Percentiles rank a stretch among this genome's conserved stretches.
Conservation (phyloP, 2,797 vertebrate species). For the Fundulus diaphanus region DNA sequence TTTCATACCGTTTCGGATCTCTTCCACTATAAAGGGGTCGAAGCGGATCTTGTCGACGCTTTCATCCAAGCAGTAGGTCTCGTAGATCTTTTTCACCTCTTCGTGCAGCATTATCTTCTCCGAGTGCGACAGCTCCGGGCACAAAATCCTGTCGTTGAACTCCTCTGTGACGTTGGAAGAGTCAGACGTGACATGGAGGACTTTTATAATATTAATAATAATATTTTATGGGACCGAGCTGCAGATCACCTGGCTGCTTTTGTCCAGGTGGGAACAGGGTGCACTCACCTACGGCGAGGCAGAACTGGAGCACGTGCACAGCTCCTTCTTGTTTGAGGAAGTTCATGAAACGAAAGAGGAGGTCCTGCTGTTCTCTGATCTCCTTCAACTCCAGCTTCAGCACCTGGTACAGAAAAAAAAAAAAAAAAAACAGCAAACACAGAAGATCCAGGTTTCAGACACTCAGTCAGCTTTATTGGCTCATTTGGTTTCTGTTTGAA, state of each 20-base stretch:
- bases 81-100: constrained; percentile 95
- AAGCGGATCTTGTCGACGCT: constrained; percentile 97
- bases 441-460: neutral
- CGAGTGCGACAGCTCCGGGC: constrained; percentile 90
- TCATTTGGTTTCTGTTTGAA: neutral
- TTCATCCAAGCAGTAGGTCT: constrained; percentile 96
- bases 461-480: neutral
- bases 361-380: constrained; percentile 94
- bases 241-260: neutral
- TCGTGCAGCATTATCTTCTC: constrained; percentile 92
- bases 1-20: constrained; percentile 92
- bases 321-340: constrained; percentile 97
- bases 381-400: constrained; percentile 95
- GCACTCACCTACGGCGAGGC: constrained; percentile 91
- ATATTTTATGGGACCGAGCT: neutral
- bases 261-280: neutral
- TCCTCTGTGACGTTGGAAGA: constrained; percentile 84
- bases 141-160: constrained; percentile 94
- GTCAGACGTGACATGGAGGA: neutral
- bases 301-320: constrained; percentile 96
- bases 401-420: constrained; percentile 72
- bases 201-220: no score
- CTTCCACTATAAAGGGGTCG: constrained; percentile 95
- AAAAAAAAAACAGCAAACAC: neutral
- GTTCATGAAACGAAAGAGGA: constrained; percentile 98